Percentiles rank a stretch among this genome's conserved stretches.
Conservation (phyloP, 2,113 vertebrate species). For the Seriola aureovittata region DNA sequence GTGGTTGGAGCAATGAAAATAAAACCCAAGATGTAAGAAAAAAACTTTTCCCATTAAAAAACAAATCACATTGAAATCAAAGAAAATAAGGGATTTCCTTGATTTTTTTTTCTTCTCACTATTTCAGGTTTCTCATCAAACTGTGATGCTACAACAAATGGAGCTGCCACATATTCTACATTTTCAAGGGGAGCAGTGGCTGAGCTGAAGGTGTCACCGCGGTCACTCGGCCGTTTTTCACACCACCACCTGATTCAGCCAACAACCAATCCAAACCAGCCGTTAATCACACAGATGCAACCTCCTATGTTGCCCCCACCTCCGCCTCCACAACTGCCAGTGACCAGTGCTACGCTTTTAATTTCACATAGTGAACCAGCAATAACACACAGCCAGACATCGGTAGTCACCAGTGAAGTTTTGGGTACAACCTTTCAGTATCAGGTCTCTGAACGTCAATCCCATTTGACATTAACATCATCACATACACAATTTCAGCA, state of each 20-base stretch:
- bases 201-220: slow-evolving; percentile 9
- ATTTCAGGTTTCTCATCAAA: slow-evolving; percentile 56
- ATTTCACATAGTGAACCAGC: slow-evolving; percentile 22
- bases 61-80: too few species aligned
- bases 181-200: slow-evolving; percentile 20
- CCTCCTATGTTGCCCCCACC: slow-evolving; percentile 59
- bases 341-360: slow-evolving; percentile 2
- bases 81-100: not conserved
- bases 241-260: slow-evolving; percentile 26
- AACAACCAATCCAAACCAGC: slow-evolving; percentile 28
- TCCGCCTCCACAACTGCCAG: slow-evolving; percentile 36
- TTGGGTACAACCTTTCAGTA: slow-evolving; percentile 4
- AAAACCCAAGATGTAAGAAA: too few species aligned
- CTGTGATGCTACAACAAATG: slow-evolving; percentile 14
- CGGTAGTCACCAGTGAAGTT: not conserved
- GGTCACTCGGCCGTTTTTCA: slow-evolving; percentile 13
- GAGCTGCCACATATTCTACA: not conserved
- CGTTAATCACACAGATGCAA: slow-evolving; percentile 62
- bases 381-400: not conserved
- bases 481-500: not conserved
- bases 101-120: not conserved
- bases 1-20: too few species aligned
- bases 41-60: too few species aligned
- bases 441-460: slow-evolving; percentile 1
- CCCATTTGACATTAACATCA: slow-evolving; percentile 6